phyloP scores from a whole-genome alignment of 2,888 invertebrate genomes.

The Tenthredo livida region DNA sequence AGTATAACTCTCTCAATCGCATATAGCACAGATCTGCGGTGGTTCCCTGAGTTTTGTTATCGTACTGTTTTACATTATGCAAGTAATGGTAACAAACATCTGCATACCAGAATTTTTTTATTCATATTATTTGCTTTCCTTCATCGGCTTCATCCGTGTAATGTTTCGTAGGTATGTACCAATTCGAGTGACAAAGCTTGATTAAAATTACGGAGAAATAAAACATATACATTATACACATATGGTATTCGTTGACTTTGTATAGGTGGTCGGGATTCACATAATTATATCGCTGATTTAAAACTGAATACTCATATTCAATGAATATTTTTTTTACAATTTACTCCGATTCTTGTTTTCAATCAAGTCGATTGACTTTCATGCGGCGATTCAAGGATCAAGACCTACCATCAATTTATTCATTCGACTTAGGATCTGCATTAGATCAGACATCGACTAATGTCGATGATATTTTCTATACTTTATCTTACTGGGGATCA shows the following conservation, averaged over 20 bases:
- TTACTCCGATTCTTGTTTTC: background rate
- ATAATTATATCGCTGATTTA: background rate
- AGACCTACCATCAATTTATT: no score
- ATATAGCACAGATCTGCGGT: background rate
- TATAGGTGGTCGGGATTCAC: background rate
- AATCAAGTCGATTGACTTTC: background rate
- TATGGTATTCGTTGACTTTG: background rate
- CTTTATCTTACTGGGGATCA: no score
- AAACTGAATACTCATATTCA: background rate
- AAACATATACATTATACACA: no score
- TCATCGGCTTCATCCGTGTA: background rate
- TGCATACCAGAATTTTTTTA: background rate
- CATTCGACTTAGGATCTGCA: background rate
- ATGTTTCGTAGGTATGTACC: background rate
- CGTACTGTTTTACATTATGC: background rate
- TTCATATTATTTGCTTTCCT: background rate
- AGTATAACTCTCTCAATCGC: background rate
- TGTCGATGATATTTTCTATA: no score
- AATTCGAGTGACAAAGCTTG: background rate
- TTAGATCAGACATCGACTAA: no score
- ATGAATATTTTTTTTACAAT: background rate
- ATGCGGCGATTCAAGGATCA: background rate
- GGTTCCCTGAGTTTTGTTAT: constrained; percentile 7
- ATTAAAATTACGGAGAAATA: background rate
- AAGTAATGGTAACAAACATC: background rate